Evolutionary conservation across 2,888 invertebrate species (phyloP), one percentile per base, ranked within the genome.

Genomic region (Aspidiotus destructor): DNA sequence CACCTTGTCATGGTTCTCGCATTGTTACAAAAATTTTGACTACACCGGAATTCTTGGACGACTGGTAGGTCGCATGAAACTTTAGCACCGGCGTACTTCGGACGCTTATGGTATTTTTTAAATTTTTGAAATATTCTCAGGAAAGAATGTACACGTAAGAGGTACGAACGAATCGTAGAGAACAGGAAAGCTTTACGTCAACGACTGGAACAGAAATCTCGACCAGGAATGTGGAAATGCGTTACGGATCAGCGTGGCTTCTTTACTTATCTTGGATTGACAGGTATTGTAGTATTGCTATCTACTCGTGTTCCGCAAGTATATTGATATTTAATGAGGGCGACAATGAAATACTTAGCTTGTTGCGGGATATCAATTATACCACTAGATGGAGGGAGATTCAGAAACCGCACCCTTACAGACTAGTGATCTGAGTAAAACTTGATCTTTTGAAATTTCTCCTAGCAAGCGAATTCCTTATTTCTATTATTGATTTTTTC

Each of bases 211-310:
- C 83, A 83, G 70, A 77, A 93, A 69, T 84, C 84, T 70, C 93
- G 96, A 0, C 95, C 97, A 1, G 98, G 98, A 71, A 86, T 81
- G 72, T 99, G 99, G 99, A 87, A 90, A 74, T 98, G 99, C 79
- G 92, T 99, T 73, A 89, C 89, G 9, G 82, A 86, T 55, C 97
- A 96, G 80, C 96, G 96, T 77, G 99, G 99, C 73, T 93, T 99
- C 90, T 99, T 99, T 81, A 96, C 95, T 1, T 99, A 92, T 80
- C 98, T 98, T 11, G 99, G 99, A 1, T 83, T 99, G 5, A 87
- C 83, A 74, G 82, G 89, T 89, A 79, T 78, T 28, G 28, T 28
- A 28, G 28, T 28, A 28, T 28, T 28, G 2, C 2, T 28, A 28
- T 28, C 28, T 28, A 28, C 28, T 28, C 28, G 28, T 28, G 28